A percentile compares a stretch with the other conserved stretches of the same genome.
Evolutionary conservation across 2,113 vertebrate species (phyloP).

Genomic region (Myxocyprinus asiaticus): DNA sequence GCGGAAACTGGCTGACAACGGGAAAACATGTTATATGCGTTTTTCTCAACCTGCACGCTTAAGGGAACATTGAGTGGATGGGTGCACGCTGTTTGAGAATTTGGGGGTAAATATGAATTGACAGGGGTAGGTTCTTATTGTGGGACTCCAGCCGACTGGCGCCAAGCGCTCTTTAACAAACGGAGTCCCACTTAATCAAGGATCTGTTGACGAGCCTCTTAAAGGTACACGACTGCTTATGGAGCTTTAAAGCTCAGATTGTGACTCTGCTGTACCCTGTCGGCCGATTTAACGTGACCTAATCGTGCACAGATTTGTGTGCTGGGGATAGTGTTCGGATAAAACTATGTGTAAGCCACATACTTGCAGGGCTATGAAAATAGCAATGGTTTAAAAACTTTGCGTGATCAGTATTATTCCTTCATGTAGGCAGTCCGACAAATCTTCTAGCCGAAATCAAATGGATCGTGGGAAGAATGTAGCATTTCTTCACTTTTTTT

Average conservation of each 20-base stretch:
- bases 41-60: slow-evolving; percentile 40
- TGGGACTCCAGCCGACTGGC: slow-evolving; percentile 83
- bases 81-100: slow-evolving; percentile 70
- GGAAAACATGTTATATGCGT: neutral
- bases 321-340: neutral
- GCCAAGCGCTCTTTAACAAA: slow-evolving; percentile 79
- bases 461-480: too few relatives aligned
- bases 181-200: slow-evolving; percentile 71
- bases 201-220: slow-evolving; percentile 68
- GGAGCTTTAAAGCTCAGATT: neutral
- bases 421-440: too few relatives aligned
- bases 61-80: slow-evolving; percentile 57
- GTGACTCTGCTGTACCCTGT: slow-evolving; percentile 12
- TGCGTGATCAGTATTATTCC: neutral
- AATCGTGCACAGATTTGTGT: neutral
- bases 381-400: too few relatives aligned
- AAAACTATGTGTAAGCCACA: too few relatives aligned
- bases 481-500: too few relatives aligned
- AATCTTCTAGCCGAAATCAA: too few relatives aligned
- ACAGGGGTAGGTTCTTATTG: slow-evolving; percentile 87
- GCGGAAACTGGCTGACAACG: neutral
- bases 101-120: slow-evolving; percentile 85
- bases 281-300: slow-evolving; percentile 7
- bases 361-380: too few relatives aligned
- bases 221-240: slow-evolving; percentile 60